Base-by-base conservation (phyloP, 1,140 invertebrate species). In the Plodia interpunctella region DNA sequence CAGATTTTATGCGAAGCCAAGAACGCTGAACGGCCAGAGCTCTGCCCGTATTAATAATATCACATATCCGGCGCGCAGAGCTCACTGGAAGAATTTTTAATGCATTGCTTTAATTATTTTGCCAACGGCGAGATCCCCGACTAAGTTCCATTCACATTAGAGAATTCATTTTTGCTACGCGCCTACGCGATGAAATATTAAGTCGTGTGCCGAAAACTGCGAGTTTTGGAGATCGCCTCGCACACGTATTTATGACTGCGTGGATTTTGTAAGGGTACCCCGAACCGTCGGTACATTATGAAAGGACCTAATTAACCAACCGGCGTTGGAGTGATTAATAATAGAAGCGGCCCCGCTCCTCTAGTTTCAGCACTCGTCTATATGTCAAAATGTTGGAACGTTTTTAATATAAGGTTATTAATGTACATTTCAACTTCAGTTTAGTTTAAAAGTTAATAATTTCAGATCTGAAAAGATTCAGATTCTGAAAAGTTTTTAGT, bases 131-230 rank as follows among this genome's bases (percentile, higher is more conserved):
- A 70, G 72, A 68, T 59, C 57, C 63, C 65, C 63, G 68, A 68
- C 78, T 83, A 87, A 87, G 82, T 85, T 87, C 78, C 78, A 84
- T 88, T 85, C 79, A 80, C 83, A 88, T 88, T 88, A 85, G 83
- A 78, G 76, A 77, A 83, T 84, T 82, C 81, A 80, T 88, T 88
- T 88, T 85, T 87, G 82, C 76, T 72, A 74, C 70, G 76, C 77
- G 78, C 80, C 76, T 79, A 77, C 72, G 60, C 55, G 57, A 54
- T 88, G 72, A 84, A 87, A 87, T 83, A 87, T 88, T 87, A 76
- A 87, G 58, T 51, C 70, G 68, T 64, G 72, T 76, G 76, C 78
- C 82, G 83, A 88, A 83, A 86, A 83, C 79, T 87, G 82, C 80
- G 83, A 79, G 78, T 86, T 83, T 72, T 73, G 65, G 77, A 82